Evolutionary conservation across 2,113 vertebrate genomes (phyloP).

Genomic region (Pungitius pungitius): DNA sequence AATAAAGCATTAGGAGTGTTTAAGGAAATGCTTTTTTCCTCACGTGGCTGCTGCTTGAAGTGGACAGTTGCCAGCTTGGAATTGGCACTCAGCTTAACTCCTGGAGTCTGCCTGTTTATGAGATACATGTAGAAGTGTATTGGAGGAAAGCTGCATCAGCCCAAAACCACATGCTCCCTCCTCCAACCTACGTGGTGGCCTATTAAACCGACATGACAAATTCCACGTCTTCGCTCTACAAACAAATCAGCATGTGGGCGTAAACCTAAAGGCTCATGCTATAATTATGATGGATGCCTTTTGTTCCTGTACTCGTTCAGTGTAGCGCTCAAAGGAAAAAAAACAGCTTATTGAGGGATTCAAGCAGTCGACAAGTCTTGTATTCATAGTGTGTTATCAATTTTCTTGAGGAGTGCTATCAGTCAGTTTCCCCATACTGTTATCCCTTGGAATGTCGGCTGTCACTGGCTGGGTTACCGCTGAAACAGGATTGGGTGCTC

Average conservation of each 20-base stretch:
- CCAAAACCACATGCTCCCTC: constrained; percentile 38
- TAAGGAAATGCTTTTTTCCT: constrained; percentile 35
- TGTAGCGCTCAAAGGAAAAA: constrained; percentile 6
- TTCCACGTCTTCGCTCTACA: constrained; percentile 47
- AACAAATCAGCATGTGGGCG: constrained; percentile 59
- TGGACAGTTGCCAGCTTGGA: constrained; percentile 16
- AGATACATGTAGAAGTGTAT: constrained; percentile 36
- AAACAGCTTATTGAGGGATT: constrained; percentile 38
- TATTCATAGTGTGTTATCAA: constrained; percentile 49
- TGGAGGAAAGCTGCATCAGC: constrained; percentile 37
- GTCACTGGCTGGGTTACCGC: constrained; percentile 51
- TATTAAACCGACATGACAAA: constrained; percentile 62
- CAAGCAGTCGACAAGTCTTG: constrained; percentile 38
- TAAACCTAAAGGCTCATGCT: constrained; percentile 38
- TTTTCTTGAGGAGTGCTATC: constrained; percentile 60
- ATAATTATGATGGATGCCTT: constrained; percentile 62
- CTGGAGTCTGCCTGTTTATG: constrained; percentile 10
- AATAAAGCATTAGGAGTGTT: constrained; percentile 13
- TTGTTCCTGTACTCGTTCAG: constrained; percentile 40
- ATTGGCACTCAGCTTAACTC: constrained; percentile 24
- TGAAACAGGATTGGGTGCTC: constrained; percentile 48
- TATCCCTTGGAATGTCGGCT: constrained; percentile 71
- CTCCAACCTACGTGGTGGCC: constrained; percentile 51
- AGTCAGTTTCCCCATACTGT: constrained; percentile 55
- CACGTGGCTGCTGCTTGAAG: neutral